These are phyloP conservation scores for Sander lucioperca DNA, from an alignment of 2,113 vertebrate species.

Conservation along the genomic window DNA sequence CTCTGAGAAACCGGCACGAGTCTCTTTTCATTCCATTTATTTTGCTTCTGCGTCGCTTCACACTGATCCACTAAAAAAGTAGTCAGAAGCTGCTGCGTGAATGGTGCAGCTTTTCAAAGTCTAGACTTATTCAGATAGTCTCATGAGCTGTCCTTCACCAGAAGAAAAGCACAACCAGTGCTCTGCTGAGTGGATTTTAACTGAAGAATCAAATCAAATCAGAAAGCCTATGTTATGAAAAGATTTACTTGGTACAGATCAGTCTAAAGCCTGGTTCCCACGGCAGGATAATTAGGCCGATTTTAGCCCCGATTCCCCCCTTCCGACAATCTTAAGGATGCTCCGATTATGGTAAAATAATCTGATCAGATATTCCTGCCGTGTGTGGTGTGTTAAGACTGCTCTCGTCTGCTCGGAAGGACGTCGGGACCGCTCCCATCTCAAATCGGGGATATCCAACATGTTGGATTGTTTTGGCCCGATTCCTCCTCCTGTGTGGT, in stretches of 20 bases:
- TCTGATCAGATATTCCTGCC: too few species aligned
- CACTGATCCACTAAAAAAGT: constrained; percentile 23
- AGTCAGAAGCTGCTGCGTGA: constrained; percentile 21
- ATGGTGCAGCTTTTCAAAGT: constrained; percentile 37
- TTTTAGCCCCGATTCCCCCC: too few species aligned
- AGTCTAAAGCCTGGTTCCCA: too few species aligned
- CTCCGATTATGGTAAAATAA: too few species aligned
- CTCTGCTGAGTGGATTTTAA: not conserved
- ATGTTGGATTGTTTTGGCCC: too few species aligned
- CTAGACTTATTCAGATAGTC: constrained; percentile 47
- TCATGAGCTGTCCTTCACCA: constrained; percentile 29
- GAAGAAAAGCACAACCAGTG: constrained; percentile 17
- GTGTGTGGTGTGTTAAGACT: too few species aligned
- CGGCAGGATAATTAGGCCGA: too few species aligned
- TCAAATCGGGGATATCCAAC: too few species aligned
- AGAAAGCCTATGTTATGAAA: not conserved
- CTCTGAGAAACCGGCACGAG: not conserved
- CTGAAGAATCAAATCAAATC: not conserved
- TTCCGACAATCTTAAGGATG: too few species aligned
- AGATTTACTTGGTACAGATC: constrained; percentile 11
- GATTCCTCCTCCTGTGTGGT: too few species aligned
- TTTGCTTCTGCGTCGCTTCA: not conserved
- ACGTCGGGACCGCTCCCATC: too few species aligned
- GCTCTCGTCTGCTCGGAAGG: too few species aligned
- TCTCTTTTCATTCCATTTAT: constrained; percentile 6